Conservation (phyloP, 2,113 vertebrate species). For the Monarcha castaneiventris region DNA sequence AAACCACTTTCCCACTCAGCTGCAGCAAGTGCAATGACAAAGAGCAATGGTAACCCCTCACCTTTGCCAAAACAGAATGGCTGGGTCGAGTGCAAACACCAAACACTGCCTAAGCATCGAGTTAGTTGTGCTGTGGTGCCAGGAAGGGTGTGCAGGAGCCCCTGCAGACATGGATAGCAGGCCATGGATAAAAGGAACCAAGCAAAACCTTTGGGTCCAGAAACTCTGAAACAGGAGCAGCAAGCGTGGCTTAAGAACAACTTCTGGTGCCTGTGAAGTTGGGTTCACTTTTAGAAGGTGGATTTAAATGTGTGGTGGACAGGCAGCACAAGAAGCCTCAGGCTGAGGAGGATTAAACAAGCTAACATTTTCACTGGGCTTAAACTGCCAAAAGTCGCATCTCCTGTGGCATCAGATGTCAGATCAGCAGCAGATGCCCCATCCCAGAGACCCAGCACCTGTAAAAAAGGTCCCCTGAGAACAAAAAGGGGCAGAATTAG, state of each 20-base stretch:
- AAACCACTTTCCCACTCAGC: neutral
- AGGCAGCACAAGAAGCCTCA: neutral
- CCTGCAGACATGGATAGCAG: neutral
- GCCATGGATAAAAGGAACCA: neutral
- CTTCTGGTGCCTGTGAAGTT: neutral
- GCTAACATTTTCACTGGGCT: neutral
- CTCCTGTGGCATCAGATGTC: neutral
- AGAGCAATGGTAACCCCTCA: neutral
- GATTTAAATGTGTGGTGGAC: neutral
- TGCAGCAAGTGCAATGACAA: fast-evolving
- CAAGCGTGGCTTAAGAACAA: neutral
- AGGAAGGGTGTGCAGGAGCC: neutral
- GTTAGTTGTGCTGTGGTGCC: neutral
- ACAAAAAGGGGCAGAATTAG: neutral
- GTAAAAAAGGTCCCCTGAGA: neutral
- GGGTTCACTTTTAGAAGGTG: neutral
- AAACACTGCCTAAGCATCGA: fast-evolving
- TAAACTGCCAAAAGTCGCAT: neutral
- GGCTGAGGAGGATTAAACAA: neutral
- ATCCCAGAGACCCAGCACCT: neutral
- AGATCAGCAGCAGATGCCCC: neutral
- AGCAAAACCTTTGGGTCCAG: neutral
- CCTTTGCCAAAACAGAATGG: neutral
- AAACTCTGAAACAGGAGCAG: neutral
- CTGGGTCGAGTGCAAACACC: neutral